phyloP scores from a whole-genome alignment of 2,113 vertebrate species.

The Pavo muticus region DNA sequence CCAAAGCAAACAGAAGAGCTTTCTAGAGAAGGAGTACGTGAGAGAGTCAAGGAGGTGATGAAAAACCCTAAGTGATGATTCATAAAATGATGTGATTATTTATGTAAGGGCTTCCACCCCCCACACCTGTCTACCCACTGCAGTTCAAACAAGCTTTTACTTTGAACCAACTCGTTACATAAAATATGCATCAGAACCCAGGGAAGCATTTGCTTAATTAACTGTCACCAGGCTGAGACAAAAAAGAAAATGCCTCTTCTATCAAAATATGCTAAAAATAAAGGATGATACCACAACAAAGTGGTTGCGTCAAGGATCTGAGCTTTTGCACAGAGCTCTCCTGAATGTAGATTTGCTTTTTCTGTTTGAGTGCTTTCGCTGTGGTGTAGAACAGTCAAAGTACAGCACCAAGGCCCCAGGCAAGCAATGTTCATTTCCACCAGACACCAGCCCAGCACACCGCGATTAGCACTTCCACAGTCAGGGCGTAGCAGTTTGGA shows the following conservation, averaged over 20 bases:
- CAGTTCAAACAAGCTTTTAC: constrained; percentile 28
- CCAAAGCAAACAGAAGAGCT: constrained; percentile 14
- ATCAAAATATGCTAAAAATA: constrained; percentile 50
- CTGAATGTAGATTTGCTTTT: neutral
- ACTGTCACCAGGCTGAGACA: constrained; percentile 28
- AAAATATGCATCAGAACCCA: constrained; percentile 52
- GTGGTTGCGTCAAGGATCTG: neutral
- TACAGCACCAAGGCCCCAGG: neutral
- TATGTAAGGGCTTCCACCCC: constrained; percentile 14
- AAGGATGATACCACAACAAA: constrained; percentile 6
- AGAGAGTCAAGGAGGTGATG: neutral
- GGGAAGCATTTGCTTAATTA: constrained; percentile 43
- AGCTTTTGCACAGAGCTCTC: neutral
- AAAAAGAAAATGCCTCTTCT: neutral
- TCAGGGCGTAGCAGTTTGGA: neutral
- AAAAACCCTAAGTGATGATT: neutral
- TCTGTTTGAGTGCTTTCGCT: neutral
- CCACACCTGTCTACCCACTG: neutral
- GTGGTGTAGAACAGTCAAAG: neutral
- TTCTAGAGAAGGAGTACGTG: neutral
- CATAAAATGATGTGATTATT: constrained; percentile 41
- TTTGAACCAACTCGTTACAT: constrained; percentile 58
- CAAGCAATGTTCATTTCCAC: neutral
- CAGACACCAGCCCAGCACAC: neutral
- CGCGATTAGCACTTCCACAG: constrained; percentile 6